Evolutionary conservation across 2,113 vertebrate species (phyloP), one percentile per base, ranked within the genome.

Genomic region (Condylura cristata): DNA sequence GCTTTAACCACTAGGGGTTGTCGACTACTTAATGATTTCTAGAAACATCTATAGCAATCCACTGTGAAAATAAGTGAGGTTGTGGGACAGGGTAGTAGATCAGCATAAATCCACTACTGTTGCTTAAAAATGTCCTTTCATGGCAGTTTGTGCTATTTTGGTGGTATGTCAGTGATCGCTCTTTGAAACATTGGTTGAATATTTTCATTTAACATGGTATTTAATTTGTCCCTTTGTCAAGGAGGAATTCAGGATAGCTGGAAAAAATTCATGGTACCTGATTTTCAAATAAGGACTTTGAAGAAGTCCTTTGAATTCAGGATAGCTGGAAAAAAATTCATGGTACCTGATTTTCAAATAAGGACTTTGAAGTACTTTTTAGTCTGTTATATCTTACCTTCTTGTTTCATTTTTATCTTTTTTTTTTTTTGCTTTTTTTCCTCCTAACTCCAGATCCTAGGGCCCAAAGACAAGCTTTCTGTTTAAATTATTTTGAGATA

Each of bases 401-500:
- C n/a, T n/a, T n/a, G n/a, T n/a, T n/a, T n/a, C n/a, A n/a, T n/a
- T n/a, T n/a, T n/a, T n/a, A n/a, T n/a, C n/a, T n/a, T n/a, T n/a
- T n/a, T n/a, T n/a, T n/a, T n/a, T n/a, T n/a, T n/a, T n/a, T n/a
- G n/a, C 39, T 32, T 17, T 28, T 22, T 18, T 84, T 48, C 65
- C 44, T 86, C 63, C 66, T 71, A 30, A 51, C 7, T 3, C 86
- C 9, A 81, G 44, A 84, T 51, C 39, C 39, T 1, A 22, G 1
- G 8, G 8, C 72, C 9, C 9, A 51, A 56, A 88, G 60, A n/a
- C 61, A 83, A 12, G 10, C 8, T 28, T 71, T 85, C 75, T 80
- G 37, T 95, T 83, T 51, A 34, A 51, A 32, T 79, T 94, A 58
- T 83, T 78, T 86, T 44, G 89, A 70, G 24, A 56, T 86, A 51